These are phyloP conservation scores for Cheilosia pagana DNA, from an alignment of 2,888 invertebrate genomes.

Conservation along the genomic window DNA sequence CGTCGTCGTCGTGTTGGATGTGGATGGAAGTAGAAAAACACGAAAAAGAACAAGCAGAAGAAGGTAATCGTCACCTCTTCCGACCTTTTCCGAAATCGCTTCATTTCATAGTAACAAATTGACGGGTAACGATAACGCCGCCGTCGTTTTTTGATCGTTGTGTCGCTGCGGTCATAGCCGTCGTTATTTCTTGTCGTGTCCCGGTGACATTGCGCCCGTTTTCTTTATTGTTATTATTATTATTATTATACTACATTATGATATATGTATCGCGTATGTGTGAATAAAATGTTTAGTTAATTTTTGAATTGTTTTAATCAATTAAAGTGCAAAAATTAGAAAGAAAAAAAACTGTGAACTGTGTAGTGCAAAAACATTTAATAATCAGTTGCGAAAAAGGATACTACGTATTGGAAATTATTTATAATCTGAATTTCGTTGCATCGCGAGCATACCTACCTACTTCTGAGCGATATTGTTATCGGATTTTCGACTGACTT, in stretches of 20 bases:
- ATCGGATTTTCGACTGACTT: background rate
- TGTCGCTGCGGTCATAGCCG: conserved; percentile 46
- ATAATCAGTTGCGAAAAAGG: conserved; percentile 27
- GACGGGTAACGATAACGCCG: conserved; percentile 68
- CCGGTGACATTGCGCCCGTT: conserved; percentile 7
- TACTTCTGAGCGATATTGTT: background rate
- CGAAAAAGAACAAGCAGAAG: conserved; percentile 54
- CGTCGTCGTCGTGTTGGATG: conserved; percentile 54
- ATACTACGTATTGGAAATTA: conserved; percentile 34
- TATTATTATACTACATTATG: no score
- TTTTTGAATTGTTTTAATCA: background rate
- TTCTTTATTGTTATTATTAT: conserved; percentile 2
- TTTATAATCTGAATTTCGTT: background rate
- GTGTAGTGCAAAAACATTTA: conserved; percentile 13
- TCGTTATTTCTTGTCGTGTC: conserved; percentile 53
- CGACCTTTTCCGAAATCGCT: conserved; percentile 68
- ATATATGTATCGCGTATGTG: background rate
- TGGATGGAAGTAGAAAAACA: conserved; percentile 35
- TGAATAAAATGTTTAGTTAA: background rate
- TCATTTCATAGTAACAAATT: conserved; percentile 72
- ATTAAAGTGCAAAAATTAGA: conserved; percentile 4
- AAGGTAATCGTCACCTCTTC: conserved; percentile 71
- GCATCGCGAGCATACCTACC: no score
- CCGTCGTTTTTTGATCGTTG: conserved; percentile 62
- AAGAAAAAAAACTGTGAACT: background rate